A percentile compares a stretch with the other conserved stretches of the same genome.
phyloP scores from a whole-genome alignment of 2,113 vertebrate genomes.

The Choloepus hoffmanni region DNA sequence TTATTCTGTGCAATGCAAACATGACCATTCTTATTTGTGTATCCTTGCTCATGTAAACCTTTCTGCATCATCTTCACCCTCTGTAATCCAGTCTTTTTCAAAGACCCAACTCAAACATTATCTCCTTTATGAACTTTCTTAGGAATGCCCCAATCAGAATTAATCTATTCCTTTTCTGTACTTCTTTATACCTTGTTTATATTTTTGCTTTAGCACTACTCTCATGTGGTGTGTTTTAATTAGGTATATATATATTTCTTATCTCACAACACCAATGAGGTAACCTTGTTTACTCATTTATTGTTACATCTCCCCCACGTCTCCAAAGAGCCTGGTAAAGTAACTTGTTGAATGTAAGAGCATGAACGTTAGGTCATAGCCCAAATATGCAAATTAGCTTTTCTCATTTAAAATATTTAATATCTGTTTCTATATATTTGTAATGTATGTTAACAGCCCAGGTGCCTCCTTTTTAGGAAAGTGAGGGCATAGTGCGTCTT shows the following conservation, averaged over 20 bases:
- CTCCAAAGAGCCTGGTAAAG: neutral
- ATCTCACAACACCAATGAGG: neutral
- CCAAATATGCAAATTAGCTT: neutral
- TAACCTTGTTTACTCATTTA: neutral
- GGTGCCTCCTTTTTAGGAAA: neutral
- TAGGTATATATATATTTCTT: neutral
- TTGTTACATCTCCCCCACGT: neutral
- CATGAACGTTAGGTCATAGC: neutral
- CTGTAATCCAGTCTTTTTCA: neutral
- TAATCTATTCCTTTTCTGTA: neutral
- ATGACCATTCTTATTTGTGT: neutral
- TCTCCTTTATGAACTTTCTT: neutral
- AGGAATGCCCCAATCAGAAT: neutral
- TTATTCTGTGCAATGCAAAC: neutral
- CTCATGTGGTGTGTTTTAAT: neutral
- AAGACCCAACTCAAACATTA: neutral
- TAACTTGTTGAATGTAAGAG: constrained; percentile 3
- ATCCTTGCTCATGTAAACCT: neutral
- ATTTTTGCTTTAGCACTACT: neutral
- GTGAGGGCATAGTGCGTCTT: neutral
- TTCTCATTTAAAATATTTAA: neutral
- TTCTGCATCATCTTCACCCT: neutral
- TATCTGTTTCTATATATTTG: neutral
- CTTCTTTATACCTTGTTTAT: neutral
- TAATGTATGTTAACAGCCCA: neutral